Conservation (phyloP, 2,888 invertebrate genomes). For the Anorthoa munda region DNA sequence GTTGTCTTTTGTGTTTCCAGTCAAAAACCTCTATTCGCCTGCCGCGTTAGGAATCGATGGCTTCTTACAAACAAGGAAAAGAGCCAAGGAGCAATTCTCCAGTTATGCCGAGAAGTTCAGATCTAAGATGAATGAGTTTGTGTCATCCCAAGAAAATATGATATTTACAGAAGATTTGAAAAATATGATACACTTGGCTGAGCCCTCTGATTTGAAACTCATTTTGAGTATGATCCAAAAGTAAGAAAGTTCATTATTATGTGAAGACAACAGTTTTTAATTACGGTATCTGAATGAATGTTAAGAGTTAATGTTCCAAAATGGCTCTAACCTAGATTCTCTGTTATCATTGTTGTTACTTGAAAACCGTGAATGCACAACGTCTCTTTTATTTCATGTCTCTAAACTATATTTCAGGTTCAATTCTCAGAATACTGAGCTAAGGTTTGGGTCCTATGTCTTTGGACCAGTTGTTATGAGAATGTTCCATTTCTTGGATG, state of each 20-base stretch:
- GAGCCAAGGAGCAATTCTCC: slow-evolving; percentile 91
- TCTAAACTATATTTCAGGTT: slow-evolving; percentile 88
- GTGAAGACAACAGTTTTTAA: background rate
- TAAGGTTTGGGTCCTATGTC: slow-evolving; percentile 94
- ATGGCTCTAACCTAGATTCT: too few relatives aligned
- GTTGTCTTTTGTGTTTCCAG: slow-evolving; percentile 71
- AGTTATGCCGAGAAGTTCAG: slow-evolving; percentile 93
- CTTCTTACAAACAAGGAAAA: slow-evolving; percentile 89
- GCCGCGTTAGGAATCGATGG: slow-evolving; percentile 92
- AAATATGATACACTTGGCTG: slow-evolving; percentile 94
- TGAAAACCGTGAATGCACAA: background rate
- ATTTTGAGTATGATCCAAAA: slow-evolving; percentile 93
- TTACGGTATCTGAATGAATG: background rate
- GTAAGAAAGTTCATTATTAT: slow-evolving; percentile 78
- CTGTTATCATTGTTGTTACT: too few relatives aligned
- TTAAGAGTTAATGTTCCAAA: too few relatives aligned
- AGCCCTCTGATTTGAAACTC: slow-evolving; percentile 92
- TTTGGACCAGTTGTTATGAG: slow-evolving; percentile 97
- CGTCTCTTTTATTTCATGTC: background rate
- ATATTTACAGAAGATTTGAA: slow-evolving; percentile 97
- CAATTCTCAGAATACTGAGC: slow-evolving; percentile 92
- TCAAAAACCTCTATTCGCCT: slow-evolving; percentile 89
- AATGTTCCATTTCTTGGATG: slow-evolving; percentile 93
- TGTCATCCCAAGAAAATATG: slow-evolving; percentile 91
- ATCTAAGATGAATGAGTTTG: slow-evolving; percentile 93